These are phyloP conservation scores for Mizuhopecten yessoensis DNA, from an alignment of 1,140 invertebrate genomes.

Conservation along the genomic window DNA sequence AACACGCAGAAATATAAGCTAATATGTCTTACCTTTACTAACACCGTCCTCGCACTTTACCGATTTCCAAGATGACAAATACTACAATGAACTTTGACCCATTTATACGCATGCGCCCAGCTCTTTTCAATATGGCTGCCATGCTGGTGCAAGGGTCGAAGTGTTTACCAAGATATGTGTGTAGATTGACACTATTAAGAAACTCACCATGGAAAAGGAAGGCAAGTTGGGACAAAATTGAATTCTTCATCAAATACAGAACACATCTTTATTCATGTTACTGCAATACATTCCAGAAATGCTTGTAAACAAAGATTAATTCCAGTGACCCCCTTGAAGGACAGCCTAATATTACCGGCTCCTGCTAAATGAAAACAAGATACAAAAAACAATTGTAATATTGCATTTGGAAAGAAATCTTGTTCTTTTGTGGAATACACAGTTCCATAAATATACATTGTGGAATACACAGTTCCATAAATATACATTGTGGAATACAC, in stretches of 20 bases:
- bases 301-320: slow-evolving; percentile 39
- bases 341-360: neutral
- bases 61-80: slow-evolving; percentile 19
- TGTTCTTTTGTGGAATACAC: neutral
- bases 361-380: neutral
- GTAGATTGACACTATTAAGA: slow-evolving; percentile 60
- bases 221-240: slow-evolving; percentile 54
- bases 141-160: slow-evolving; percentile 66
- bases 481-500: neutral
- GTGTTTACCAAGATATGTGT: slow-evolving; percentile 63
- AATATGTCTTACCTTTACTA: neutral
- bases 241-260: slow-evolving; percentile 9
- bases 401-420: neutral
- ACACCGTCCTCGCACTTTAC: neutral
- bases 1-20: too few relatives aligned
- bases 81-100: slow-evolving; percentile 14
- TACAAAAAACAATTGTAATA: neutral
- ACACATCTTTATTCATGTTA: neutral
- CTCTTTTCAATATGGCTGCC: slow-evolving; percentile 59
- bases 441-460: neutral
- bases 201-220: slow-evolving; percentile 48
- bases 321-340: slow-evolving; percentile 17
- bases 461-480: neutral
- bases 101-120: slow-evolving; percentile 53
- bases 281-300: neutral